Evolutionary conservation across 2,888 invertebrate genomes (phyloP).

Genomic region (Girardia tigrina): DNA sequence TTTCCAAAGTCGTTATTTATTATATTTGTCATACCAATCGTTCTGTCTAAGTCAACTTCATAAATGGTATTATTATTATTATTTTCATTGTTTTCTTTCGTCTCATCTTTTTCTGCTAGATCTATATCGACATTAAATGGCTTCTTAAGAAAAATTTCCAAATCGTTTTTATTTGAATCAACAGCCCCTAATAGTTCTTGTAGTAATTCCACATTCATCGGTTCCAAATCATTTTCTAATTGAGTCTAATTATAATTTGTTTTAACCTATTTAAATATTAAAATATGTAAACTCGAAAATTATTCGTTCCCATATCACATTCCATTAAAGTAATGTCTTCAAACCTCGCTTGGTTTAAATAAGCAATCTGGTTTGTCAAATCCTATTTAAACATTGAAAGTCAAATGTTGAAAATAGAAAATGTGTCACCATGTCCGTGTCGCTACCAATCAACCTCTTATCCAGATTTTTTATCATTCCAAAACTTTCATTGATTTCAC

Average conservation of each 20-base stretch:
- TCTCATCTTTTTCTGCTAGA: neutral
- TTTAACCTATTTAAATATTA: neutral
- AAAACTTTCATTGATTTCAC: neutral
- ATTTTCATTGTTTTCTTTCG: neutral
- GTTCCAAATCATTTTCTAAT: neutral
- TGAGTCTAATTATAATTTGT: neutral
- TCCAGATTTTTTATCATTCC: neutral
- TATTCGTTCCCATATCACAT: neutral
- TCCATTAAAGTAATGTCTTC: neutral
- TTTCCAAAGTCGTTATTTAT: too few species aligned
- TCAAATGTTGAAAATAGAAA: too few species aligned
- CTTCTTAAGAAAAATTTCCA: neutral
- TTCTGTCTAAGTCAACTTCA: neutral
- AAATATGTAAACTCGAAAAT: neutral
- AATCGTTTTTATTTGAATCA: neutral
- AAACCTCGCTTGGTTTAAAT: neutral
- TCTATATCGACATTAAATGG: neutral
- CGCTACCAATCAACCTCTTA: neutral
- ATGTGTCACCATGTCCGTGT: neutral
- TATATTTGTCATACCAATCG: too few species aligned
- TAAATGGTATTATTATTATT: neutral
- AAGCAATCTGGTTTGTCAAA: neutral
- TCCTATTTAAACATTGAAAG: neutral
- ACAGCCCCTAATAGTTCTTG: neutral
- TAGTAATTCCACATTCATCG: neutral